Conservation (phyloP, 2,797 vertebrate species). For the Notolepis coatsorum region DNA sequence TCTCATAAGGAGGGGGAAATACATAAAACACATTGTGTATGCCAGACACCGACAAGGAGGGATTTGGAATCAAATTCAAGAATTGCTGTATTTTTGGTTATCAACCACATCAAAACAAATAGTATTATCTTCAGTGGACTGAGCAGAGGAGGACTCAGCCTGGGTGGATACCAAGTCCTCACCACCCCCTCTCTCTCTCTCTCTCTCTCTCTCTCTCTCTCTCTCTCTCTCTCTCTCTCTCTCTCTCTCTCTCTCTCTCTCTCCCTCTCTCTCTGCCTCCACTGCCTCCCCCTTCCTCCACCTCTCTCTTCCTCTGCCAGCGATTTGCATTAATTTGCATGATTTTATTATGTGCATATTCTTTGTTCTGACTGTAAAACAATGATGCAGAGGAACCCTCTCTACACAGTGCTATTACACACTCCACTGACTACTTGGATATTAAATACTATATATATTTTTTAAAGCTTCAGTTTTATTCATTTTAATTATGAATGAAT, state of each 20-base stretch:
- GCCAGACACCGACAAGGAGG: constrained; percentile 9
- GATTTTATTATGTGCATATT: constrained; percentile 83
- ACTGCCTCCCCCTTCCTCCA: constrained; percentile 58
- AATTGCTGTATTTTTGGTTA: constrained; percentile 46
- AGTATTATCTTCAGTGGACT: constrained; percentile 25
- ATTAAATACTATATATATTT: constrained; percentile 61
- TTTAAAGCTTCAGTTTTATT: constrained; percentile 38
- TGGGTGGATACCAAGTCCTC: constrained; percentile 58
- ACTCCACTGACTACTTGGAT: constrained; percentile 57
- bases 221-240: constrained; percentile 59
- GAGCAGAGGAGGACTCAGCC: constrained; percentile 32
- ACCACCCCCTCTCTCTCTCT: constrained; percentile 36
- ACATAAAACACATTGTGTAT: constrained; percentile 8
- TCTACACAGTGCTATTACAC: constrained; percentile 46
- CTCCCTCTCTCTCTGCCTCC: too few species aligned
- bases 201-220: constrained; percentile 58
- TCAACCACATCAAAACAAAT: constrained; percentile 27
- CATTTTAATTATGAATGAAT: constrained; percentile 64
- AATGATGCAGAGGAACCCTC: constrained; percentile 83
- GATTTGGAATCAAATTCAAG: constrained; percentile 48
- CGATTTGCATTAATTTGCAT: constrained; percentile 92
- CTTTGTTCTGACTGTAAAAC: constrained; percentile 90
- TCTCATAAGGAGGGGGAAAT: constrained; percentile 29
- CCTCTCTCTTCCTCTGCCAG: constrained; percentile 62
- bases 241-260: constrained; percentile 41